These are phyloP conservation scores for Atta texana DNA, from an alignment of 1,140 invertebrate species.

Conservation along the genomic window DNA sequence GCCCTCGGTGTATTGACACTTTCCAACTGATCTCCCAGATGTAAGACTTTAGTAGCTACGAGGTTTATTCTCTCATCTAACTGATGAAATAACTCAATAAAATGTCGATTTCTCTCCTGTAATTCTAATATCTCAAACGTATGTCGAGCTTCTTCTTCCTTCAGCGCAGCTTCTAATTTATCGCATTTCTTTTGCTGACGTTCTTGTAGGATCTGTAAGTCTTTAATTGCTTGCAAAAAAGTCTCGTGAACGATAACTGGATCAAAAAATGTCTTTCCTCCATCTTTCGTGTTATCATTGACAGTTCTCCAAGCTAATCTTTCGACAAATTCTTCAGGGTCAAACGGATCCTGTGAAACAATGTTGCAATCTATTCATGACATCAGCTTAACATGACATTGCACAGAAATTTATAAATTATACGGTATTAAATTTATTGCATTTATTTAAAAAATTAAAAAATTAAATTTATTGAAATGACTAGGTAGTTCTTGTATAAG, in stretches of 20 bases:
- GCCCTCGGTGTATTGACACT: constrained; percentile 98
- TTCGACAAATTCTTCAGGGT: constrained; percentile 99
- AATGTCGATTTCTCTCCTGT: constrained; percentile 95
- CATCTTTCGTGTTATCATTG: constrained; percentile 90
- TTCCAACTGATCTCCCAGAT: constrained; percentile 98
- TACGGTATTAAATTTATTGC: not conserved
- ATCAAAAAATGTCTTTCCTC: constrained; percentile 90
- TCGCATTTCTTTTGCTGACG: constrained; percentile 95
- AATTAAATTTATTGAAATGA: not conserved
- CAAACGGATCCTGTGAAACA: constrained; percentile 94
- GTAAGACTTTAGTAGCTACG: constrained; percentile 98
- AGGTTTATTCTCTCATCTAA: constrained; percentile 98
- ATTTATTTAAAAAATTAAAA: constrained; percentile 18
- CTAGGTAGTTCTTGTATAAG: not conserved
- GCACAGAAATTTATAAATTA: not conserved
- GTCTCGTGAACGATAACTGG: constrained; percentile 94
- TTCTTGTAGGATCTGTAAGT: constrained; percentile 92
- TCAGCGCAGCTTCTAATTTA: constrained; percentile 92
- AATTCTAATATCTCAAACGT: constrained; percentile 93
- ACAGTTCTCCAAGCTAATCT: constrained; percentile 97
- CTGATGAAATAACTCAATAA: constrained; percentile 95
- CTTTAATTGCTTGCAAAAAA: constrained; percentile 96
- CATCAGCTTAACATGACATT: not conserved
- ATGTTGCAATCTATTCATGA: not conserved
- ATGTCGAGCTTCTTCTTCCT: constrained; percentile 95